Evolutionary conservation across 2,888 invertebrate species (phyloP).

Genomic region (Apocheima hispidaria): DNA sequence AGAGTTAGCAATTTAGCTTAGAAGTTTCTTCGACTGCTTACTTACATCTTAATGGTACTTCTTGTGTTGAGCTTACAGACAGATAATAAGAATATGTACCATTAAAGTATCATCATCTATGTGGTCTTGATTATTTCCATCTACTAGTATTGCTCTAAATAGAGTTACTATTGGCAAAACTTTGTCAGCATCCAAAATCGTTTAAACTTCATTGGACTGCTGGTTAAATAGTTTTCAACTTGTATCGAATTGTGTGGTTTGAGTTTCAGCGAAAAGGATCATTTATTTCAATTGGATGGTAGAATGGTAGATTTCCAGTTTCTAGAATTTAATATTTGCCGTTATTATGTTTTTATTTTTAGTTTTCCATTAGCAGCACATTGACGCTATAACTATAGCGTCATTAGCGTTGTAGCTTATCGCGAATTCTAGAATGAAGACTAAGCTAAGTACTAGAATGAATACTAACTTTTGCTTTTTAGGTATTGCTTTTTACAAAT

Average conservation of each 20-base stretch:
- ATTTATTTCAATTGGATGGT: slow-evolving; percentile 11
- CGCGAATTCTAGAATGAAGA: background rate
- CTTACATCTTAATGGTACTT: slow-evolving; percentile 1
- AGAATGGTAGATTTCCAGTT: background rate
- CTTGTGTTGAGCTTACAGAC: background rate
- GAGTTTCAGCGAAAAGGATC: slow-evolving; percentile 6
- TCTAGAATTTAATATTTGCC: background rate
- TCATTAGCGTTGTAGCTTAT: too few species aligned
- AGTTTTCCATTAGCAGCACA: too few species aligned
- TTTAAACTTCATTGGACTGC: slow-evolving; percentile 25
- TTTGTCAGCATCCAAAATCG: slow-evolving; percentile 25
- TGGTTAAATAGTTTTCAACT: slow-evolving; percentile 30
- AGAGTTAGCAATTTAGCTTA: slow-evolving; percentile 1
- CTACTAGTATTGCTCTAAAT: slow-evolving; percentile 17
- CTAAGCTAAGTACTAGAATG: background rate
- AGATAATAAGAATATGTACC: background rate
- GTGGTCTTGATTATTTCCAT: slow-evolving; percentile 11
- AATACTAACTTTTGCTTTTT: background rate
- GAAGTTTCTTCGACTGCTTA: slow-evolving; percentile 3
- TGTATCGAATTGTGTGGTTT: slow-evolving; percentile 34
- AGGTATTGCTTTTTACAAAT: slow-evolving; percentile 10
- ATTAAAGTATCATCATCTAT: background rate
- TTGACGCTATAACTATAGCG: too few species aligned
- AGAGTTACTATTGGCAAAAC: slow-evolving; percentile 11
- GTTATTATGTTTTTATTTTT: background rate